A percentile compares a stretch with the other conserved stretches of the same genome.
These are phyloP conservation scores for Aphelenchoides avenae DNA, from an alignment of 1,140 invertebrate species.

Conservation along the genomic window DNA sequence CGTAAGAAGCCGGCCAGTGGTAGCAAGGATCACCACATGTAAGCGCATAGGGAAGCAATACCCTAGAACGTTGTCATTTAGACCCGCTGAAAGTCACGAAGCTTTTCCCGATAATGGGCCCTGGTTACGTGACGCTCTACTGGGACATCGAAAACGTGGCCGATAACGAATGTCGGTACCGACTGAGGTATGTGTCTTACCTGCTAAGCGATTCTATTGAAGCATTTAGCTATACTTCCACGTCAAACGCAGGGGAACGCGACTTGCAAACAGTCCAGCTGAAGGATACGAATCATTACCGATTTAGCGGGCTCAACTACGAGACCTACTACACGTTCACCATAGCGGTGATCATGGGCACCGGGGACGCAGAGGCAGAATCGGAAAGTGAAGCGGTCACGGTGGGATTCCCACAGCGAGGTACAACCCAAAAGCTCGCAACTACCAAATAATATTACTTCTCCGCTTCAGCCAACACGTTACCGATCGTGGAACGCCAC, in stretches of 20 bases:
- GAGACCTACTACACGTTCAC: constrained; percentile 58
- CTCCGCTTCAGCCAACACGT: constrained; percentile 37
- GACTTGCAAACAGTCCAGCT: constrained; percentile 39
- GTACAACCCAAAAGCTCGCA: no score
- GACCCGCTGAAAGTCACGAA: constrained; percentile 56
- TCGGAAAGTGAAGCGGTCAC: constrained; percentile 53
- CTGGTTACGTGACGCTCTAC: constrained; percentile 47
- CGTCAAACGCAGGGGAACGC: constrained; percentile 40
- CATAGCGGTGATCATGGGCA: constrained; percentile 53
- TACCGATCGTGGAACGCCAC: constrained; percentile 43
- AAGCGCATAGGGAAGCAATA: constrained; percentile 19
- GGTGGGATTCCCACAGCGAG: constrained; percentile 34
- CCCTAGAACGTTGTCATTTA: constrained; percentile 30
- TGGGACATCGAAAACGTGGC: constrained; percentile 56
- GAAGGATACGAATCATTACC: constrained; percentile 35
- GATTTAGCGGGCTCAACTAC: constrained; percentile 44
- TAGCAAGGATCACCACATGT: constrained; percentile 53
- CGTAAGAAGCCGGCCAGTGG: constrained; percentile 48
- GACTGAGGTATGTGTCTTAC: constrained; percentile 39
- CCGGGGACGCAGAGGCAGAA: constrained; percentile 51
- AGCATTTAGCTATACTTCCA: constrained; percentile 47
- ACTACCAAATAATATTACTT: no score
- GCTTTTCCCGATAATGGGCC: constrained; percentile 50
- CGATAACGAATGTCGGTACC: constrained; percentile 50
- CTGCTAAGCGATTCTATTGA: neutral